These are phyloP conservation scores for Cephus pygmeus DNA, from an alignment of 2,888 invertebrate species.

Conservation along the genomic window DNA sequence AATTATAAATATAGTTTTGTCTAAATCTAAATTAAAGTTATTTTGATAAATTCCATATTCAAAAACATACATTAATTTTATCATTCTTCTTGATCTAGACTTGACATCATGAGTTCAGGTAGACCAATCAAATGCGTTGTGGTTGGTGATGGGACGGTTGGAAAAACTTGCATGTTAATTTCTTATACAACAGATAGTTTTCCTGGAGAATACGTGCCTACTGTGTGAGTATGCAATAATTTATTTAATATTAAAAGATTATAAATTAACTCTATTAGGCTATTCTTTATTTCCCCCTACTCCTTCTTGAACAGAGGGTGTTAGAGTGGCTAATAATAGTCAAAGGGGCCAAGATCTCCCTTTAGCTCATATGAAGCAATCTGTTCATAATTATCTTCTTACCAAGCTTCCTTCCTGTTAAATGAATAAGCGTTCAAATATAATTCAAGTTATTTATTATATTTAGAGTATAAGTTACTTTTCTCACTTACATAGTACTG, in stretches of 20 bases:
- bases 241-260: constrained; percentile 16
- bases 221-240: constrained; percentile 78
- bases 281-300: constrained; percentile 27
- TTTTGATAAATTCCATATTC: not conserved
- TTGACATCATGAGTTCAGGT: constrained; percentile 83
- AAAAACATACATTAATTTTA: not conserved
- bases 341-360: constrained; percentile 39
- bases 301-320: constrained; percentile 43
- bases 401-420: constrained; percentile 32
- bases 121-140: constrained; percentile 93
- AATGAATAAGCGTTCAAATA: not conserved
- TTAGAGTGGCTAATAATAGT: constrained; percentile 54
- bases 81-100: constrained; percentile 8
- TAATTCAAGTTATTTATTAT: not conserved
- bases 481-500: not conserved
- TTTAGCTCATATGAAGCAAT: constrained; percentile 52
- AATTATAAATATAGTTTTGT: not conserved
- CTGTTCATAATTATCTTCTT: constrained; percentile 48
- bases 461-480: not conserved
- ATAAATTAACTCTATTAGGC: not conserved
- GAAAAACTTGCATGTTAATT: constrained; percentile 94
- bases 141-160: constrained; percentile 93
- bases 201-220: constrained; percentile 94
- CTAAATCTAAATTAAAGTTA: not conserved
- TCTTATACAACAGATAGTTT: constrained; percentile 93